Evolutionary conservation across 2,797 vertebrate species (phyloP), one percentile per base, ranked within the genome.

Genomic region (Neomorphus geoffroyi): DNA sequence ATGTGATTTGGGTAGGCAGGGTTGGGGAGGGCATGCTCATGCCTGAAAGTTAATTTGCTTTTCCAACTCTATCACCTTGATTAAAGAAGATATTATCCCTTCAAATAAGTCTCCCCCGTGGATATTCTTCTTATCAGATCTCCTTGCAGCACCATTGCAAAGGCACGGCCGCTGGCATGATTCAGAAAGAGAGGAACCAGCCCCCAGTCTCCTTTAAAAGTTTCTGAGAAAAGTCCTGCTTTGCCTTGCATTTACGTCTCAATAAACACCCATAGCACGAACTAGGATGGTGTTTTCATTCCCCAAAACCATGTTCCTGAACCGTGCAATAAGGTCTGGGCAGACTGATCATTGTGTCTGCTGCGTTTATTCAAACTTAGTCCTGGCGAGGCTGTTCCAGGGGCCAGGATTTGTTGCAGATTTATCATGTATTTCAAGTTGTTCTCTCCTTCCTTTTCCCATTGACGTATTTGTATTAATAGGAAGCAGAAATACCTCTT

Each of bases 111-210:
- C 13, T n/a, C 10, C 39, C 6, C 3, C 11, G 51, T 35, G 35
- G 46, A 51, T 30, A 28, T 5, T 41, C 9, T 66, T 85, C 24
- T 7, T 69, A 32, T 50, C 7, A 45, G 39, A 33, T 46, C 27
- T 80, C 35, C 35, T 82, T 0, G 0, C 23, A 58, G 39, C 26
- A 15, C 43, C 6, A 6, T 43, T 65, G 41, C 56, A 60, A 70
- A 62, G 23, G 2, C 15, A 33, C 4, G 21, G 28, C 35, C 30
- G 9, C 39, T 75, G 46, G 2, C 26, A 66, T 1, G 1, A 51
- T 27, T 61, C 54, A 86, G 45, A 93, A 70, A 24, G 17, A 70
- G 28, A 86, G 46, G 28, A 88, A 26, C 19, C 0, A 0, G 14
- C 7, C 24, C 6, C 41, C 21, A 9, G 13, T 41, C 4, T 4